phyloP scores from a whole-genome alignment of 2,797 vertebrate species.

The Characodon lateralis region DNA sequence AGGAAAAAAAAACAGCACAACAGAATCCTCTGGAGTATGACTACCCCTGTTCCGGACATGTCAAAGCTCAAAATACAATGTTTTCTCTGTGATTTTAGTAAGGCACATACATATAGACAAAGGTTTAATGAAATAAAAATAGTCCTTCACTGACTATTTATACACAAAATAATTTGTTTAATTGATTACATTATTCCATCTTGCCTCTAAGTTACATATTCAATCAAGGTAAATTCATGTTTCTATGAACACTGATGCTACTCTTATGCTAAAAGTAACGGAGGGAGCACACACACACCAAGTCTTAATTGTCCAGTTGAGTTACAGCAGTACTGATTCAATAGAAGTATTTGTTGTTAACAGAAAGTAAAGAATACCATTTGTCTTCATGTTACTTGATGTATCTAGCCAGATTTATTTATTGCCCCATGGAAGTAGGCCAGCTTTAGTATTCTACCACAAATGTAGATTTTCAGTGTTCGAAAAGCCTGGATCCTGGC shows the following conservation, averaged over 20 bases:
- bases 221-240: slow-evolving; percentile 53
- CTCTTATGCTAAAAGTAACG: neutral
- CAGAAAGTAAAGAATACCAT: neutral
- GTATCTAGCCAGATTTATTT: neutral
- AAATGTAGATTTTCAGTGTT: slow-evolving; percentile 85
- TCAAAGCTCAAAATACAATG: neutral
- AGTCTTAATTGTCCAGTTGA: neutral
- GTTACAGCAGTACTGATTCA: neutral
- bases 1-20: neutral
- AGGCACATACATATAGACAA: neutral
- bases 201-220: slow-evolving; percentile 37
- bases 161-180: neutral
- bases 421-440: slow-evolving; percentile 16
- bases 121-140: neutral
- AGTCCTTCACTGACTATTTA: neutral
- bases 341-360: neutral
- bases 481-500: slow-evolving; percentile 85
- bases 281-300: neutral
- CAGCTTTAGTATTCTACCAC: slow-evolving; percentile 76
- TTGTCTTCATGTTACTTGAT: too few relatives aligned
- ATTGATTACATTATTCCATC: slow-evolving; percentile 25
- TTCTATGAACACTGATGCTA: neutral
- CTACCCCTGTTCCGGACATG: neutral
- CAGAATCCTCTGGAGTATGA: neutral
- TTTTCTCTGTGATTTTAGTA: neutral